These are phyloP conservation scores for Mustela erminea DNA, from an alignment of 2,797 vertebrate species.

Conservation along the genomic window DNA sequence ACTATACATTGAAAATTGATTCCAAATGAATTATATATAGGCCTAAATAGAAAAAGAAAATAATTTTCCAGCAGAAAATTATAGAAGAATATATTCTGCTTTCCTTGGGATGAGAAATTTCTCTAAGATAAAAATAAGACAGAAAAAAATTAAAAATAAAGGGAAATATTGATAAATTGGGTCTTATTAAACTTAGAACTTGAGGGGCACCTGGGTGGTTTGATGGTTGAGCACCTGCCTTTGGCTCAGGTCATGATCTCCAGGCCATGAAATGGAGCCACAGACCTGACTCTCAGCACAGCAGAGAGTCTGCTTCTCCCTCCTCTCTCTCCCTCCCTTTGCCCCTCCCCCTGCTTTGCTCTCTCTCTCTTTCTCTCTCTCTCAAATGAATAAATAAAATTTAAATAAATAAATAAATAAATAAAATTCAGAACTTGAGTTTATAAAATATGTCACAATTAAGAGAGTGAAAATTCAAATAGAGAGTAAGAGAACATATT, in stretches of 20 bases:
- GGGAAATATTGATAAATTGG: background rate
- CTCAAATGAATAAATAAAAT: background rate
- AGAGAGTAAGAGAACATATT: background rate
- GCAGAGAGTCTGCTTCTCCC: background rate
- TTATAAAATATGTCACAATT: background rate
- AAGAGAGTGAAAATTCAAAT: slow-evolving; percentile 7
- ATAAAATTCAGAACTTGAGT: background rate
- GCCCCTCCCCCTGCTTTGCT: background rate
- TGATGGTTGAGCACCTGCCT: background rate
- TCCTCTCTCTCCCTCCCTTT: background rate
- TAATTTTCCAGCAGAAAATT: background rate
- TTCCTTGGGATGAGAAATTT: background rate
- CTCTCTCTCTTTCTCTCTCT: background rate
- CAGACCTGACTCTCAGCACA: background rate
- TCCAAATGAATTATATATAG: background rate
- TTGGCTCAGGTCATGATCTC: background rate
- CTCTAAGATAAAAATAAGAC: background rate
- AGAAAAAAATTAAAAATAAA: background rate
- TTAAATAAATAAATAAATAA: background rate
- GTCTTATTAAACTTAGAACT: slow-evolving; percentile 34
- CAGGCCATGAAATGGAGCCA: background rate
- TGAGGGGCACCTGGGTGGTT: background rate
- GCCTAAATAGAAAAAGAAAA: background rate
- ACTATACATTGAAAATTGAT: background rate
- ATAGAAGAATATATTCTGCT: background rate